phyloP scores from a whole-genome alignment of 2,113 vertebrate genomes.

The Rhombomys opimus region DNA sequence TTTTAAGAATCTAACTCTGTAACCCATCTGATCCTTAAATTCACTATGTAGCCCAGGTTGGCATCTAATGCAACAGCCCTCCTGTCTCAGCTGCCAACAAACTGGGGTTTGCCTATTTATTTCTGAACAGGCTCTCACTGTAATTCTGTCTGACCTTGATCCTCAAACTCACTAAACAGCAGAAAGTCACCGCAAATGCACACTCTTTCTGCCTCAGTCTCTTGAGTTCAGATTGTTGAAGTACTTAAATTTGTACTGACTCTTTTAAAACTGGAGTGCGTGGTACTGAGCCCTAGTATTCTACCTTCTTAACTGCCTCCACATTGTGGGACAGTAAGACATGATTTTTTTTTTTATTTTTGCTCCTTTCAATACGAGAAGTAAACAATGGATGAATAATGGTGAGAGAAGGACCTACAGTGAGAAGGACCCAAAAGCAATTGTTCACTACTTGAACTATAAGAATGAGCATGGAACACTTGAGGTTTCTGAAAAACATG shows the following conservation, averaged over 20 bases:
- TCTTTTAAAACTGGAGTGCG: not conserved
- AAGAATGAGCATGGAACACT: not conserved
- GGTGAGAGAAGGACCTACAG: not conserved
- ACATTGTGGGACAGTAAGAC: not conserved
- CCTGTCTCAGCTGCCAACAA: not conserved
- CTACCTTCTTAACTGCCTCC: not conserved
- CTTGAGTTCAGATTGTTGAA: not conserved
- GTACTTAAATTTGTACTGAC: conserved; percentile 20
- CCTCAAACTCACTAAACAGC: not conserved
- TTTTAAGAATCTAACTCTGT: not conserved
- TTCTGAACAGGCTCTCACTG: not conserved
- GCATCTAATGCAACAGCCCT: not conserved
- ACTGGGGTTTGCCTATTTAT: not conserved
- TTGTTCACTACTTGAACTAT: not conserved
- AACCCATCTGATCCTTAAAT: not conserved
- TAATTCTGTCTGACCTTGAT: not conserved
- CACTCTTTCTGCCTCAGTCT: not conserved
- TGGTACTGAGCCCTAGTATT: not conserved
- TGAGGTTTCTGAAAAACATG: too few relatives aligned
- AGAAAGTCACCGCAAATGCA: not conserved
- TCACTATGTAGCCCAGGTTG: not conserved
- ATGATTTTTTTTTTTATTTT: not conserved
- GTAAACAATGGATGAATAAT: not conserved
- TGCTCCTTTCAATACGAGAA: not conserved
- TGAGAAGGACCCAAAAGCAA: not conserved